Conservation (phyloP, 2,113 vertebrate species). For the Syrmaticus mikado region DNA sequence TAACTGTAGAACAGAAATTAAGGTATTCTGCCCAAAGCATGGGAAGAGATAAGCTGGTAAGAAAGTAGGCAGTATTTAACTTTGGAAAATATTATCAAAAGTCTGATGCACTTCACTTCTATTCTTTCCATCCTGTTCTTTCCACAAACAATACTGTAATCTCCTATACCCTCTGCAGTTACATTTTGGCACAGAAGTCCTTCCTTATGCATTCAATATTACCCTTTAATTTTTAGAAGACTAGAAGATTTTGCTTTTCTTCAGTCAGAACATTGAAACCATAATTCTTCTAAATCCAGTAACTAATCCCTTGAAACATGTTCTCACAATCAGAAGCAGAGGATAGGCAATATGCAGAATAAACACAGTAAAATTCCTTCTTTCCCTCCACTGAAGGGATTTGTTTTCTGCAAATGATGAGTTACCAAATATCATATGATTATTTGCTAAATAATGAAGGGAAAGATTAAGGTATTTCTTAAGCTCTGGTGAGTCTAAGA, state of each 20-base stretch:
- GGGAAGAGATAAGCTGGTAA: background rate
- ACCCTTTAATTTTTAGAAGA: background rate
- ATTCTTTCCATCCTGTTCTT: background rate
- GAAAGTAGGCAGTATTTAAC: background rate
- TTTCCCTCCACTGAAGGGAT: background rate
- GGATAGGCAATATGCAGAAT: background rate
- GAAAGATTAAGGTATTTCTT: slow-evolving; percentile 1
- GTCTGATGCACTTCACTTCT: background rate
- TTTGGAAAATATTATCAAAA: background rate
- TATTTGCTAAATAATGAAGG: slow-evolving; percentile 49
- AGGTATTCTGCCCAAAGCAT: background rate
- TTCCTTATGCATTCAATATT: background rate
- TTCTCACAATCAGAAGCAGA: background rate
- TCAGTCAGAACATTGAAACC: background rate
- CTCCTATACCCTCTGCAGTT: background rate
- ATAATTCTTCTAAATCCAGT: slow-evolving; percentile 36
- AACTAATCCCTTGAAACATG: slow-evolving; percentile 2
- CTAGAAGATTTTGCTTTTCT: slow-evolving; percentile 29
- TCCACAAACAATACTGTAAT: background rate
- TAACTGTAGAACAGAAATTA: background rate
- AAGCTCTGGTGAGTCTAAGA: background rate
- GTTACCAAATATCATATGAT: slow-evolving; percentile 31
- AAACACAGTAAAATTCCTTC: background rate
- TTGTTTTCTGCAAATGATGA: slow-evolving; percentile 11
- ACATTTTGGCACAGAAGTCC: background rate